These are phyloP conservation scores for Picathartes gymnocephalus DNA, from an alignment of 2,113 vertebrate genomes.

Conservation along the genomic window DNA sequence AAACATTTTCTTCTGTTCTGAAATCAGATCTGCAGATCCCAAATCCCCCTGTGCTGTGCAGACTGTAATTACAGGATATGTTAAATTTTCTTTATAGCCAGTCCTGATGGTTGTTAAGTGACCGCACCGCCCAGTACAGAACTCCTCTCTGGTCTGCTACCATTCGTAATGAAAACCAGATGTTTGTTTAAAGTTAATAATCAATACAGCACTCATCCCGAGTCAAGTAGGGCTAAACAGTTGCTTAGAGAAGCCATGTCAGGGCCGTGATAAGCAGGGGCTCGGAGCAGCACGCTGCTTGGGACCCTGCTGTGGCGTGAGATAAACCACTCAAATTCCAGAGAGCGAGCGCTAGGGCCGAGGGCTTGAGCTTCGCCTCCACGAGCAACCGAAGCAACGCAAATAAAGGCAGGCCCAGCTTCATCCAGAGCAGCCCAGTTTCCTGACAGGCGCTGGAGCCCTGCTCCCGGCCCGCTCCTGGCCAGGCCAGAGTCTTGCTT, in stretches of 20 bases:
- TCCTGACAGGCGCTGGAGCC: accelerated
- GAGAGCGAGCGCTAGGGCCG: background rate
- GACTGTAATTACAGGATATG: constrained; percentile 86
- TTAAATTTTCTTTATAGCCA: constrained; percentile 83
- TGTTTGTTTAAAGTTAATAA: constrained; percentile 85
- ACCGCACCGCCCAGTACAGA: constrained; percentile 72
- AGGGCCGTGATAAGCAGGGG: constrained; percentile 68
- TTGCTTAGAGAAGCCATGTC: constrained; percentile 83
- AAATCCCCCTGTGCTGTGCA: constrained; percentile 68
- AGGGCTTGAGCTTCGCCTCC: background rate
- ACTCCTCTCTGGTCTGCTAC: constrained; percentile 73
- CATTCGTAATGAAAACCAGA: constrained; percentile 86
- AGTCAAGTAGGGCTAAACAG: constrained; percentile 80
- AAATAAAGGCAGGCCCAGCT: background rate
- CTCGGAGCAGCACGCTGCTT: constrained; percentile 54
- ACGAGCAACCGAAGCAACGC: background rate
- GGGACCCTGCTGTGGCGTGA: constrained; percentile 67
- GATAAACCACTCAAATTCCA: constrained; percentile 83
- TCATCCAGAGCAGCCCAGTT: background rate
- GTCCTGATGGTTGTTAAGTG: constrained; percentile 77
- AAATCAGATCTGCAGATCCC: constrained; percentile 75
- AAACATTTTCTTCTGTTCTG: constrained; percentile 76
- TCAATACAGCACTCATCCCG: constrained; percentile 79
- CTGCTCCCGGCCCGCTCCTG: background rate
- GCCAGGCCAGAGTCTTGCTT: background rate